Conservation (phyloP, 2,113 vertebrate species). For the Gallinago paraguaiae region DNA sequence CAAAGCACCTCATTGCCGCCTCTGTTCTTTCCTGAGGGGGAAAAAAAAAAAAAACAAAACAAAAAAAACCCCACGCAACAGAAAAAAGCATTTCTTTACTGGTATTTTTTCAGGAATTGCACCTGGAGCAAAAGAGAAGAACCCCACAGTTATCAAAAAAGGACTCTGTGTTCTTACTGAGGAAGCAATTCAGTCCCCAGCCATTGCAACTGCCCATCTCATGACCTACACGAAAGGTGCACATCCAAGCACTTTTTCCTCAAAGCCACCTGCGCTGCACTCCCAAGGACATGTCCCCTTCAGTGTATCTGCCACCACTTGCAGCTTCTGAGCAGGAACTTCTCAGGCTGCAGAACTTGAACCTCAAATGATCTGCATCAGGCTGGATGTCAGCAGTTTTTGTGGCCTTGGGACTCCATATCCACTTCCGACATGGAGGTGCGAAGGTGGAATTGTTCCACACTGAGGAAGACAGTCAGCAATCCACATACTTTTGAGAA, state of each 20-base stretch:
- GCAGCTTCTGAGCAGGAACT: background rate
- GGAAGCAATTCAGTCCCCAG: background rate
- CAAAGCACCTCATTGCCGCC: background rate
- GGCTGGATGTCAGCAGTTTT: background rate
- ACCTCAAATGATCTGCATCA: background rate
- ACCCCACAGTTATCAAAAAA: background rate
- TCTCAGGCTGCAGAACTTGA: background rate
- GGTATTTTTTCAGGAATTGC: background rate
- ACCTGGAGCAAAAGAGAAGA: background rate
- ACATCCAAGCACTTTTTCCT: background rate
- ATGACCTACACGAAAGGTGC: background rate
- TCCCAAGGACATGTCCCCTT: background rate
- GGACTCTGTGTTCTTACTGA: background rate
- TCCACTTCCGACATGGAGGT: background rate
- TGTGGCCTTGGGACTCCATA: background rate
- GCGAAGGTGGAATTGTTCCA: background rate
- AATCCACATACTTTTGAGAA: background rate
- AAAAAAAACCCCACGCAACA: no score
- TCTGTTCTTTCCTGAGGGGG: background rate
- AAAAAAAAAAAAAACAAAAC: background rate
- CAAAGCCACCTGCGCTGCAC: background rate
- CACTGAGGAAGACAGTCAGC: background rate
- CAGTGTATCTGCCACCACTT: background rate
- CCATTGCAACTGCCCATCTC: fast-evolving
- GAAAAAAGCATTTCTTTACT: background rate